Evolutionary conservation across 2,113 vertebrate species (phyloP).

Genomic region (Periophthalmus modestus): DNA sequence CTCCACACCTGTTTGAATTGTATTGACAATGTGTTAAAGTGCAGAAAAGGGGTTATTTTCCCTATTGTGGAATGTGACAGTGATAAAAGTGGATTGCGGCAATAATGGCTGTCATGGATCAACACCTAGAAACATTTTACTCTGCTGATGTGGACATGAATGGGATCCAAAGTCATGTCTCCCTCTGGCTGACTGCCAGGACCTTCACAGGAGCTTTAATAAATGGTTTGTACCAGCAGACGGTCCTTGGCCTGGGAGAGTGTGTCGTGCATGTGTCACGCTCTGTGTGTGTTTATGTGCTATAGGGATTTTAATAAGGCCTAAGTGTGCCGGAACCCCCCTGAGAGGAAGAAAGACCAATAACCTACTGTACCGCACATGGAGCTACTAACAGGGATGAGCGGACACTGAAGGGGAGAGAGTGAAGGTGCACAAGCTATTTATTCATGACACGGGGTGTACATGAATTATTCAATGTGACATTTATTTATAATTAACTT

Average conservation of each 20-base stretch:
- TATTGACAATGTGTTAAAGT: conserved; percentile 69
- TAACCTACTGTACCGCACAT: conserved; percentile 65
- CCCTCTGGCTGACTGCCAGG: conserved; percentile 75
- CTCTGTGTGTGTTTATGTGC: conserved; percentile 66
- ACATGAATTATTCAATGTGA: conserved; percentile 76
- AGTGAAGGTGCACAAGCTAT: conserved; percentile 63
- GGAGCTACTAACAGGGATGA: conserved; percentile 66
- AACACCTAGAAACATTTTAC: conserved; percentile 78
- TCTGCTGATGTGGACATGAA: conserved; percentile 76
- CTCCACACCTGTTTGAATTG: conserved; percentile 54
- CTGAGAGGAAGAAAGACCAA: conserved; percentile 64
- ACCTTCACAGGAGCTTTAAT: conserved; percentile 76
- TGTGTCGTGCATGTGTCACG: conserved; percentile 29
- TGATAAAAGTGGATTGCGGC: conserved; percentile 75
- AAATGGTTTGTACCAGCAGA: conserved; percentile 74
- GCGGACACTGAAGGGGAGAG: conserved; percentile 65
- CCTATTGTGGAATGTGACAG: conserved; percentile 71
- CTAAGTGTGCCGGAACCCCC: conserved; percentile 67
- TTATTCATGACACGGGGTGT: conserved; percentile 62
- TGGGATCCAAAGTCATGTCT: conserved; percentile 78
- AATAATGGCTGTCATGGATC: conserved; percentile 78
- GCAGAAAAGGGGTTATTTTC: conserved; percentile 65
- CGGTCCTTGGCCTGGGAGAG: conserved; percentile 58
- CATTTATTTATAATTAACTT: conserved; percentile 74
- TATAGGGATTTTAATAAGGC: conserved; percentile 73